Evolutionary conservation across 2,113 vertebrate species (phyloP), one percentile per base, ranked within the genome.

Genomic region (Seriola aureovittata): DNA sequence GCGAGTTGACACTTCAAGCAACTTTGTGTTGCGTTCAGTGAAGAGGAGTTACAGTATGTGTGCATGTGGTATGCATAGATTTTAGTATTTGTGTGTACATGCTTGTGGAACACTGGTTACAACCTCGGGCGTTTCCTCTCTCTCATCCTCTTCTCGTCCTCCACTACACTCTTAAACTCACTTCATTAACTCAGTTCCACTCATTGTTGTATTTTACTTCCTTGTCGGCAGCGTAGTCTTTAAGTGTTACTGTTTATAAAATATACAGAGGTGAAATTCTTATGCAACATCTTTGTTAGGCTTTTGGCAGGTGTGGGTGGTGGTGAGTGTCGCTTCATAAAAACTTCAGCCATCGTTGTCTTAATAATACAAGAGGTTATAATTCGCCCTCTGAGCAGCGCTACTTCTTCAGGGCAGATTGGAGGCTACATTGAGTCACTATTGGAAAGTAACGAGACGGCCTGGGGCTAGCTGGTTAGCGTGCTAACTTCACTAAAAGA

Each of bases 81-180:
- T 21, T 60, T 21, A 1, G 68, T 70, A 4, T 59, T 42, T 52
- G 54, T 78, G 65, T 50, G 60, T 69, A 32, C 29, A 60, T 58
- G 60, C 29, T 59, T 7, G 34, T 50, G 75, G 38, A 76, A 71
- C 58, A 58, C n/a, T 74, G 54, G n/a, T 65, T 54, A 13, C 54
- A 55, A 84, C 78, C 78, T 78, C 62, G 14, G 81, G 81, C 81
- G 52, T 79, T 87, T 85, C 88, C 84, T 89, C 68, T 66, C 29
- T 29, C 78, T 82, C 67, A 40, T 65, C 64, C 38, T 74, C 68
- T 40, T 40, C 59, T 64, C 57, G 36, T 74, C 58, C 59, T 50
- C 23, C 78, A 11, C 62, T 50, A 12, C 58, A 1, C 79, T 78
- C 38, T 16, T 40, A 59, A 74, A 78, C 48, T 75, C 36, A 60